These are phyloP conservation scores for Caenorhabditis sulstoni DNA, from an alignment of 2,888 invertebrate genomes.

Conservation along the genomic window DNA sequence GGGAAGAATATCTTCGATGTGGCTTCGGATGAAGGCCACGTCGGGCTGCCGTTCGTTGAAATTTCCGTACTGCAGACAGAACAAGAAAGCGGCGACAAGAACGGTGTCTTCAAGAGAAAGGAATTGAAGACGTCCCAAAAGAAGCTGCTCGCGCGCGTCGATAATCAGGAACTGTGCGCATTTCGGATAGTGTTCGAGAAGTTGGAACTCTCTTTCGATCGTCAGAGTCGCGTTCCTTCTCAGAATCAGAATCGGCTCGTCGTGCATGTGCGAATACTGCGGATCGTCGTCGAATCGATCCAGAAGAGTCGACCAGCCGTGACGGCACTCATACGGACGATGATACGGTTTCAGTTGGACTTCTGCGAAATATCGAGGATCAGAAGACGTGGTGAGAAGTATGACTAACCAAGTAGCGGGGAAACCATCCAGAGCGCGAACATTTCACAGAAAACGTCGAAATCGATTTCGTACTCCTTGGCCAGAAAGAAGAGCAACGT, in stretches of 20 bases:
- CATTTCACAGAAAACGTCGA: constrained; percentile 25
- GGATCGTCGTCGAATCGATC: constrained; percentile 23
- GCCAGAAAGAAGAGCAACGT: constrained; percentile 12
- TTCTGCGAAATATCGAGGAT: constrained; percentile 18
- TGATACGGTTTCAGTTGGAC: constrained; percentile 56
- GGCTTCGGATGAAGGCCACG: constrained; percentile 28
- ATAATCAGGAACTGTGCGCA: constrained; percentile 32
- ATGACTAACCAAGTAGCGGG: constrained; percentile 31
- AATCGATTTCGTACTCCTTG: constrained; percentile 39
- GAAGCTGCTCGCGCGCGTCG: constrained; percentile 44
- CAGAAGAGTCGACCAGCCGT: constrained; percentile 46
- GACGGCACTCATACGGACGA: constrained; percentile 50
- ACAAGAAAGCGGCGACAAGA: constrained; percentile 36
- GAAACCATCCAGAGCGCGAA: constrained; percentile 60
- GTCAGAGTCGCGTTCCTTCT: constrained; percentile 47
- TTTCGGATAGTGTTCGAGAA: constrained; percentile 26
- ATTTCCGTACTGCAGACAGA: constrained; percentile 40
- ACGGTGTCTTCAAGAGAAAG: constrained; percentile 34
- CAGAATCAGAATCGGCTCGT: constrained; percentile 56
- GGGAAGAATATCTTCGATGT: constrained; percentile 47
- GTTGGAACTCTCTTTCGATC: constrained; percentile 32
- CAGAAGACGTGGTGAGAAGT: too few species aligned
- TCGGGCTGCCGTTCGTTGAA: constrained; percentile 23
- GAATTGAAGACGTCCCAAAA: constrained; percentile 38
- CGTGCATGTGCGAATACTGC: neutral